phyloP scores from a whole-genome alignment of 2,888 invertebrate species.

The Scaptomyza caliginosa region DNA sequence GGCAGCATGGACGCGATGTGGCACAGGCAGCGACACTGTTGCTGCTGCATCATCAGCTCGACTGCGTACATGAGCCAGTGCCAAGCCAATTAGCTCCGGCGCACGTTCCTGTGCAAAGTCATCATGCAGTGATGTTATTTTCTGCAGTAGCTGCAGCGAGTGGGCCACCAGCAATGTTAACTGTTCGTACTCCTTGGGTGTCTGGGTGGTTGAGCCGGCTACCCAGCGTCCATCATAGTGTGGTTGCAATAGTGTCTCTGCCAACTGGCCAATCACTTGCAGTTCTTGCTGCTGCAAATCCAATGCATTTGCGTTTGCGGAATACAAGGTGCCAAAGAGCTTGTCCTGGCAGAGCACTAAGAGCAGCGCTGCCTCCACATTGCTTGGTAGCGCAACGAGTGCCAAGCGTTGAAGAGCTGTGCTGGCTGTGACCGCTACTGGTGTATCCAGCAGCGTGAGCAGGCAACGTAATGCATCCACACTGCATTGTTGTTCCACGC shows the following conservation, averaged over 20 bases:
- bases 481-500: not conserved
- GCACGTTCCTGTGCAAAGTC: slow-evolving; percentile 80
- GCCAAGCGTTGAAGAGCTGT: slow-evolving; percentile 18
- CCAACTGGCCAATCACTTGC: slow-evolving; percentile 25
- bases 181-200: slow-evolving; percentile 3
- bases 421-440: not conserved
- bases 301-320: not conserved
- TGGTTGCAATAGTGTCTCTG: slow-evolving; percentile 16
- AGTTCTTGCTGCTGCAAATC: slow-evolving; percentile 12
- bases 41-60: not conserved
- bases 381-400: slow-evolving; percentile 3
- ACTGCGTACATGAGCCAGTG: slow-evolving; percentile 85
- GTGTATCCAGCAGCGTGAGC: slow-evolving; percentile 24
- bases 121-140: slow-evolving; percentile 75
- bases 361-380: slow-evolving; percentile 23
- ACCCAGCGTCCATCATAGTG: slow-evolving; percentile 38
- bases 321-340: slow-evolving; percentile 8
- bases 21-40: slow-evolving; percentile 36
- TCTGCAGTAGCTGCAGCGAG: slow-evolving; percentile 63
- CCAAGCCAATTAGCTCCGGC: slow-evolving; percentile 86
- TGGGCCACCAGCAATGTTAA: slow-evolving; percentile 21
- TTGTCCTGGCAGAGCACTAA: slow-evolving; percentile 45
- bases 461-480: slow-evolving; percentile 29
- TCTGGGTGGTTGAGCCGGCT: not conserved
- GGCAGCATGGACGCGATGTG: slow-evolving; percentile 86